Evolutionary conservation across 1,140 invertebrate genomes (phyloP).

Genomic region (Trinorchestia longiramus): DNA sequence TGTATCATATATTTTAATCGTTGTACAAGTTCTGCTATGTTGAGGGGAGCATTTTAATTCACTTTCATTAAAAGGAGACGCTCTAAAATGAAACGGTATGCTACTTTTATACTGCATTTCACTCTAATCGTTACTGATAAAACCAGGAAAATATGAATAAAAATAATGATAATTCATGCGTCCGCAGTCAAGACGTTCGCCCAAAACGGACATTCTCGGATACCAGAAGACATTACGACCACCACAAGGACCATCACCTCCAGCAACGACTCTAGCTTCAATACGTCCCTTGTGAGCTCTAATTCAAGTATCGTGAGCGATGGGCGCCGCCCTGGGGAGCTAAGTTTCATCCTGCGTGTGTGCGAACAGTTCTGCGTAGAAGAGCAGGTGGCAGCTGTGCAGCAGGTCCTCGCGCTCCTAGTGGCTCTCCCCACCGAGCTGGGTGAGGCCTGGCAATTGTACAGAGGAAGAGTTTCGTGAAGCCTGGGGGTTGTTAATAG

Average conservation of each 20-base stretch:
- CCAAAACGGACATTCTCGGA: background rate
- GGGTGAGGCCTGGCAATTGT: background rate
- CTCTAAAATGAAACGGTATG: too few relatives aligned
- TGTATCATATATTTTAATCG: too few relatives aligned
- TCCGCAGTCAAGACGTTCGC: background rate
- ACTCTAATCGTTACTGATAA: too few relatives aligned
- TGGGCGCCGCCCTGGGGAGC: background rate
- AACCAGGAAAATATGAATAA: too few relatives aligned
- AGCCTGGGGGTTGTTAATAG: too few relatives aligned
- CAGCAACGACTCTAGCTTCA: background rate
- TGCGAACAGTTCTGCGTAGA: background rate
- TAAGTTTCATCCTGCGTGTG: slow-evolving; percentile 12
- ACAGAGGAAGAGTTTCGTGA: background rate
- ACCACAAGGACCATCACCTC: background rate
- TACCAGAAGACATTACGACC: background rate
- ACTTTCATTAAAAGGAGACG: too few relatives aligned
- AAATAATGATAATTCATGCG: too few relatives aligned
- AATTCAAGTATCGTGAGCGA: background rate
- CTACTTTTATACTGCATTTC: too few relatives aligned
- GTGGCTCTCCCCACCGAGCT: background rate
- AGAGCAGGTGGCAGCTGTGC: background rate
- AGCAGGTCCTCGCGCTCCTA: background rate
- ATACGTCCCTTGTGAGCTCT: background rate
- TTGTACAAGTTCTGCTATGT: too few relatives aligned
- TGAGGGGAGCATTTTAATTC: too few relatives aligned